Conservation (phyloP, 2,888 invertebrate genomes). For the Eremobia ochroleuca region DNA sequence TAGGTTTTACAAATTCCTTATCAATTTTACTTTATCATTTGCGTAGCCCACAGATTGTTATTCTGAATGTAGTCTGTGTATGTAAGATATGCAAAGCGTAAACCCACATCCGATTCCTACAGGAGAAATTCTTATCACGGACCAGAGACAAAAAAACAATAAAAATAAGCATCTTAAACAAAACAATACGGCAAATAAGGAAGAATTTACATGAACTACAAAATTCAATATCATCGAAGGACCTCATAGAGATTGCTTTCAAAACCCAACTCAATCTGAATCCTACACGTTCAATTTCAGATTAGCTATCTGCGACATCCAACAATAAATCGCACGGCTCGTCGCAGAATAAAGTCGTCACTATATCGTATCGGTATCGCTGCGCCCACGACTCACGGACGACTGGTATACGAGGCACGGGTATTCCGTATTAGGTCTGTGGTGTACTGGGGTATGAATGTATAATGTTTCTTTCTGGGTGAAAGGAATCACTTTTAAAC, state of each 20-base stretch:
- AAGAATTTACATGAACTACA: slow-evolving; percentile 31
- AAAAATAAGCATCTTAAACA: neutral
- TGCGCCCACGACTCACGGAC: slow-evolving; percentile 75
- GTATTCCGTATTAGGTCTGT: slow-evolving; percentile 23
- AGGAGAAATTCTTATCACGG: neutral
- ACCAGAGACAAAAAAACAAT: neutral
- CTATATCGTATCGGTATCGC: slow-evolving; percentile 78
- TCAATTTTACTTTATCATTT: slow-evolving; percentile 6
- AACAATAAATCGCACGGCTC: slow-evolving; percentile 79
- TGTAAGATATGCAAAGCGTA: slow-evolving; percentile 1
- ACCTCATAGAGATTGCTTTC: slow-evolving; percentile 45
- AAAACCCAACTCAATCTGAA: slow-evolving; percentile 61
- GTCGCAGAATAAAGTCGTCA: slow-evolving; percentile 87
- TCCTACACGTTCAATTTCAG: slow-evolving; percentile 67
- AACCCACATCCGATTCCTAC: neutral
- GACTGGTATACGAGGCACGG: slow-evolving; percentile 71
- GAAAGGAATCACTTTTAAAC: neutral
- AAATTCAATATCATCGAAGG: slow-evolving; percentile 24
- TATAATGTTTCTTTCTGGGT: neutral
- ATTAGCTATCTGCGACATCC: slow-evolving; percentile 66
- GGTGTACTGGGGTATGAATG: slow-evolving; percentile 12
- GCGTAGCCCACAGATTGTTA: neutral
- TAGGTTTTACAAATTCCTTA: neutral
- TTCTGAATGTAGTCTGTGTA: neutral
- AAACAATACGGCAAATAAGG: slow-evolving; percentile 22